Percentiles rank a stretch among this genome's conserved stretches.
Conservation (phyloP, 2,113 vertebrate species). For the Dipodomys stephensi region DNA sequence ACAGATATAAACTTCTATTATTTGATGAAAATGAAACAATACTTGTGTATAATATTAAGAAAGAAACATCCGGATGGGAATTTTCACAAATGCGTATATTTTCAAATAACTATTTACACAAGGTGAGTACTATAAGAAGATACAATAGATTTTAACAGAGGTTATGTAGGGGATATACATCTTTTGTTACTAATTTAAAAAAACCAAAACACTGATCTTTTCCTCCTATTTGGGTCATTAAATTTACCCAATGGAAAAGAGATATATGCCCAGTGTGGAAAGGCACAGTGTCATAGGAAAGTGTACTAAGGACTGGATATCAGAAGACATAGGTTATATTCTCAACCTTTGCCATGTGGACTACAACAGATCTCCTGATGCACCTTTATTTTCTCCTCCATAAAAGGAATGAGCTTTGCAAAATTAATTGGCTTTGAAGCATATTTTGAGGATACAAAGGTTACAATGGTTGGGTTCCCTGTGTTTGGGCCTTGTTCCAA, state of each 20-base stretch:
- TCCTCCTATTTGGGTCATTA: not conserved
- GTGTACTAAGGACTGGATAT: not conserved
- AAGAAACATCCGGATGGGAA: not conserved
- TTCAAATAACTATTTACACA: not conserved
- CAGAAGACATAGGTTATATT: not conserved
- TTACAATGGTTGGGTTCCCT: not conserved
- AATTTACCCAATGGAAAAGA: not conserved
- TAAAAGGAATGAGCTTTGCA: not conserved
- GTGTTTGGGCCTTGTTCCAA: too few relatives aligned
- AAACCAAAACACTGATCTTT: conserved; percentile 4
- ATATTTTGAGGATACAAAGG: not conserved
- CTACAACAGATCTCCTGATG: not conserved
- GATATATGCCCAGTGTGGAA: not conserved
- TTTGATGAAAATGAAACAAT: conserved; percentile 1
- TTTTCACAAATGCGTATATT: not conserved
- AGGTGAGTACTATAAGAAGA: not conserved
- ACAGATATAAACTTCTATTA: not conserved
- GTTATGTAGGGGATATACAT: not conserved
- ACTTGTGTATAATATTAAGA: not conserved
- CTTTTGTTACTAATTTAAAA: not conserved
- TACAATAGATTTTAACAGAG: not conserved
- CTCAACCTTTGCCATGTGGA: not conserved
- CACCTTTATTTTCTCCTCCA: not conserved
- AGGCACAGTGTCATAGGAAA: not conserved
- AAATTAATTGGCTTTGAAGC: not conserved